These are phyloP conservation scores for Cinclus mexicanus DNA, from an alignment of 2,113 vertebrate genomes.

Conservation along the genomic window DNA sequence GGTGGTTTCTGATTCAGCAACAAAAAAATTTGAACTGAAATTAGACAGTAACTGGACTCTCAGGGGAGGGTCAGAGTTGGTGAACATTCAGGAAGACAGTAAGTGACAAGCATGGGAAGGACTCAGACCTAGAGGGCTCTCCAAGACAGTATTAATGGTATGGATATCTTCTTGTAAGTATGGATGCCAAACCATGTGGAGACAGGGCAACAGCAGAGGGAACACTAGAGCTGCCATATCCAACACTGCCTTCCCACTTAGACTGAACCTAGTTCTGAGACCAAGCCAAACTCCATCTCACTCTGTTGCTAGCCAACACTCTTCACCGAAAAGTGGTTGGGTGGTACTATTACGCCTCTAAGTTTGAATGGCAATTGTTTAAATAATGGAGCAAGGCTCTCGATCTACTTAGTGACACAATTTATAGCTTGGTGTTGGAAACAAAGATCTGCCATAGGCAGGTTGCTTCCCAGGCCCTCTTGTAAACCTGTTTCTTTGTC, in stretches of 20 bases:
- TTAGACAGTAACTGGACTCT: not conserved
- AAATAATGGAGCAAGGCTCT: not conserved
- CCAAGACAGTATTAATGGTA: not conserved
- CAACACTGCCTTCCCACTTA: not conserved
- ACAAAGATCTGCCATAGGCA: not conserved
- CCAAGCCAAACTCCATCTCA: not conserved
- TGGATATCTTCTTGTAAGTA: not conserved
- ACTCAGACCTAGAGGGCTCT: rapidly evolving
- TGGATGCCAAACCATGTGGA: not conserved
- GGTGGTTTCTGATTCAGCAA: not conserved
- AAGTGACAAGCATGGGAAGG: not conserved
- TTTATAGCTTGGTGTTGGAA: not conserved
- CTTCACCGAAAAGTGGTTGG: not conserved
- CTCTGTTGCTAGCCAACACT: not conserved
- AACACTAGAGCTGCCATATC: not conserved
- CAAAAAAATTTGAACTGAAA: not conserved
- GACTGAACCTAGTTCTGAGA: not conserved
- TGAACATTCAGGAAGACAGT: not conserved
- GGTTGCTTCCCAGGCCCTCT: not conserved
- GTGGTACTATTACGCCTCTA: not conserved
- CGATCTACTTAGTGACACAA: not conserved
- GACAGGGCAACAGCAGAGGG: rapidly evolving
- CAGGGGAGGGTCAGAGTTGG: not conserved
- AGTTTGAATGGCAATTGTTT: not conserved
- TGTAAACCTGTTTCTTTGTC: rapidly evolving